Conservation (phyloP, 2,113 vertebrate genomes). For the Nycticorax nycticorax region DNA sequence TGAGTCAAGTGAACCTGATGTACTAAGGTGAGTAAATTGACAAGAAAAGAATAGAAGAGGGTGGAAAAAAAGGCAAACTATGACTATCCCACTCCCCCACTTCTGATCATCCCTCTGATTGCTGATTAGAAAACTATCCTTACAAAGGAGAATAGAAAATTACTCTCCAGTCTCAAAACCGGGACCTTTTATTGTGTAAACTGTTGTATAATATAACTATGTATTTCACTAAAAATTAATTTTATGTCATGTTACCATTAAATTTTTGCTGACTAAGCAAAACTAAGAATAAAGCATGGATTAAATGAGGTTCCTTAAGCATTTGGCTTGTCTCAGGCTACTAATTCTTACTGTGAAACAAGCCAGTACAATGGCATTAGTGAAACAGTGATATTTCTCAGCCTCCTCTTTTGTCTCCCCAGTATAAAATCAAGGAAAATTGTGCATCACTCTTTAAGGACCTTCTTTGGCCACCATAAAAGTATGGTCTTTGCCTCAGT, state of each 20-base stretch:
- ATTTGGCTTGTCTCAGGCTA: background rate
- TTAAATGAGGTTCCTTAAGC: background rate
- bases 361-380: background rate
- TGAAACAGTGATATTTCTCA: background rate
- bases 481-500: too few relatives aligned
- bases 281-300: background rate
- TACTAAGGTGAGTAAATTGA: background rate
- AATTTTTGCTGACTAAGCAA: background rate
- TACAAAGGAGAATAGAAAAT: background rate
- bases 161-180: background rate
- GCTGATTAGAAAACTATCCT: background rate
- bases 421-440: background rate
- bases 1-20: background rate
- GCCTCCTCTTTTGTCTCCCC: background rate
- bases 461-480: background rate
- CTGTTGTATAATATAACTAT: background rate
- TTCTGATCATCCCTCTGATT: background rate
- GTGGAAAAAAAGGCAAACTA: background rate
- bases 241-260: background rate
- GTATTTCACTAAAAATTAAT: background rate
- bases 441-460: background rate
- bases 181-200: background rate
- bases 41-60: background rate
- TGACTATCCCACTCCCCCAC: background rate
- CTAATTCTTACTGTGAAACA: background rate